These are phyloP conservation scores for Festucalex cinctus DNA, from an alignment of 2,113 vertebrate genomes.

Conservation along the genomic window DNA sequence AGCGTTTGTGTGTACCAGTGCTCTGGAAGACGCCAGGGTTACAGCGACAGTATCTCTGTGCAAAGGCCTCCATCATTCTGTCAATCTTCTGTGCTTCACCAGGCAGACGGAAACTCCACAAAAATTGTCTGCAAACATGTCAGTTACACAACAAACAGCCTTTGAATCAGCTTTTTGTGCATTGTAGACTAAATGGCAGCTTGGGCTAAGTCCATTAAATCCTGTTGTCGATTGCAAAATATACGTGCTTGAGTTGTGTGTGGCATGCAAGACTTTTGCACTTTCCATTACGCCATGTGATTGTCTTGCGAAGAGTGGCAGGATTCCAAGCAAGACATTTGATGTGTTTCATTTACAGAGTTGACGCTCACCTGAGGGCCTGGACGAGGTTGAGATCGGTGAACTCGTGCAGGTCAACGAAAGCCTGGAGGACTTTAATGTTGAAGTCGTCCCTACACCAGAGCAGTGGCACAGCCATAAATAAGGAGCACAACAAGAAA, in stretches of 20 bases:
- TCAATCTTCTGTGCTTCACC: constrained; percentile 93
- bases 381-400: constrained; percentile 92
- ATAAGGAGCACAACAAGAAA: not conserved
- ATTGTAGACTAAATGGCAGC: not conserved
- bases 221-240: not conserved
- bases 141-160: not conserved
- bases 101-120: constrained; percentile 91
- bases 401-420: constrained; percentile 91
- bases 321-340: not conserved
- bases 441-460: constrained; percentile 84
- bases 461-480: constrained; percentile 2
- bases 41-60: constrained; percentile 87
- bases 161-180: not conserved
- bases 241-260: not conserved
- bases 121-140: constrained; percentile 76
- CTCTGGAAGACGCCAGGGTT: constrained; percentile 89
- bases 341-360: not conserved
- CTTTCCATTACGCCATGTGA: constrained; percentile 18
- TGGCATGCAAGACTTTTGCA: constrained; percentile 2
- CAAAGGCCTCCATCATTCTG: constrained; percentile 93
- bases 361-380: constrained; percentile 79
- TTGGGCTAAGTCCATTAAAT: not conserved
- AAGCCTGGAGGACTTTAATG: constrained; percentile 86
- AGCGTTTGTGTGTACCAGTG: constrained; percentile 70
- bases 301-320: constrained; percentile 11